phyloP scores from a whole-genome alignment of 2,888 invertebrate species.

The Heteromurus nitidus region DNA sequence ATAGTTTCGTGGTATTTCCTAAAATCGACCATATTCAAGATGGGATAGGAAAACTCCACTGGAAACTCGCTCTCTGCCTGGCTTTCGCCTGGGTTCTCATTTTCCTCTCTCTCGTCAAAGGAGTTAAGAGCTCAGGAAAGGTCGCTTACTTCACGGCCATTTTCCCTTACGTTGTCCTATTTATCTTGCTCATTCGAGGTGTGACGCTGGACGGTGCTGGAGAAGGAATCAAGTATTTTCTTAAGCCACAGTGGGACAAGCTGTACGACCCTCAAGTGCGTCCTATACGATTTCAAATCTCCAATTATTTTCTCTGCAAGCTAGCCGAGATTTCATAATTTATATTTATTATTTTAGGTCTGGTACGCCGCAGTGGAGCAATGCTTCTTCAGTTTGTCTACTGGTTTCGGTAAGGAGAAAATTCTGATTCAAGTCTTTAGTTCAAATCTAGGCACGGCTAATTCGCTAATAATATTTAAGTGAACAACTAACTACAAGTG shows the following conservation, averaged over 20 bases:
- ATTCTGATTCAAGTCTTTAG: too few relatives aligned
- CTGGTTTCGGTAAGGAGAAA: too few relatives aligned
- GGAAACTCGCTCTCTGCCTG: slow-evolving; percentile 55
- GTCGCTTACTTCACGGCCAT: slow-evolving; percentile 91
- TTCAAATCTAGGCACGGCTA: too few relatives aligned
- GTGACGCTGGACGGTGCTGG: slow-evolving; percentile 81
- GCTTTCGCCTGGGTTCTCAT: slow-evolving; percentile 54
- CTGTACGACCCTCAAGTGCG: slow-evolving; percentile 83
- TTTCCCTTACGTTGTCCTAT: slow-evolving; percentile 87
- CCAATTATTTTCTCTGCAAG: too few relatives aligned
- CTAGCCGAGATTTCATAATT: too few relatives aligned
- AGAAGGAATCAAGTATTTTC: slow-evolving; percentile 85
- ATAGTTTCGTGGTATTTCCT: neutral
- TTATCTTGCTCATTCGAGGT: slow-evolving; percentile 83
- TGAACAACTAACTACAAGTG: too few relatives aligned
- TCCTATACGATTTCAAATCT: too few relatives aligned
- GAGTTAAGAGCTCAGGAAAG: slow-evolving; percentile 76
- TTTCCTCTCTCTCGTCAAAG: slow-evolving; percentile 39
- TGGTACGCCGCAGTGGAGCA: slow-evolving; percentile 75
- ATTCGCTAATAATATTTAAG: too few relatives aligned
- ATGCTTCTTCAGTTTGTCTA: slow-evolving; percentile 82
- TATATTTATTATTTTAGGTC: too few relatives aligned
- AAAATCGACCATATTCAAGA: slow-evolving; percentile 51
- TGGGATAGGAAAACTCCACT: slow-evolving; percentile 71
- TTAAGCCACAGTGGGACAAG: slow-evolving; percentile 80